phyloP scores from a whole-genome alignment of 2,888 invertebrate species.

The Opisthograptis luteolata region DNA sequence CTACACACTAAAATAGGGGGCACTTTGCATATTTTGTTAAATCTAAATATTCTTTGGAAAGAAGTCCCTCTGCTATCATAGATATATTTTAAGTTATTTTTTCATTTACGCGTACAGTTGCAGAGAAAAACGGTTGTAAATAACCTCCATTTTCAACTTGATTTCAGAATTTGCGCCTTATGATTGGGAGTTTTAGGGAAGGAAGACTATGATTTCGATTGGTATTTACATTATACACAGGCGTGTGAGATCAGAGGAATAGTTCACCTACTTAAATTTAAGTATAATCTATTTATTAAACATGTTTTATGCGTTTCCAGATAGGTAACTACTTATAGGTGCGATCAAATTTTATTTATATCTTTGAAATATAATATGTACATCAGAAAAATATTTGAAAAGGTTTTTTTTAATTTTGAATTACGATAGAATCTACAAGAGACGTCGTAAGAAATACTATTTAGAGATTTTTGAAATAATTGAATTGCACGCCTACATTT shows the following conservation, averaged over 20 bases:
- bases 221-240: conserved; percentile 11
- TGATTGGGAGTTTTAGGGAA: conserved; percentile 12
- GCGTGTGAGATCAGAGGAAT: conserved; percentile 22
- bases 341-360: conserved; percentile 2
- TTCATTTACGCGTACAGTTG: no score
- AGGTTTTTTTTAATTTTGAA: background rate
- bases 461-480: background rate
- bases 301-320: conserved; percentile 1
- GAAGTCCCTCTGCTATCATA: no score
- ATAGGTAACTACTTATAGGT: conserved; percentile 9
- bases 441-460: background rate
- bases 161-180: no score
- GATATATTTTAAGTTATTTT: no score
- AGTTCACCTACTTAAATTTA: background rate
- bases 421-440: background rate
- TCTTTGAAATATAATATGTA: conserved; percentile 20
- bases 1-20: no score
- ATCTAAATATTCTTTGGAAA: no score
- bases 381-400: conserved; percentile 21
- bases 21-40: no score
- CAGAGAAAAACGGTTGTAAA: no score
- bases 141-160: no score
- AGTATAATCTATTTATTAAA: conserved; percentile 3
- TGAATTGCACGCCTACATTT: background rate
- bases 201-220: conserved; percentile 27